phyloP scores from a whole-genome alignment of 2,888 invertebrate genomes.

The Bombyx huttoni region DNA sequence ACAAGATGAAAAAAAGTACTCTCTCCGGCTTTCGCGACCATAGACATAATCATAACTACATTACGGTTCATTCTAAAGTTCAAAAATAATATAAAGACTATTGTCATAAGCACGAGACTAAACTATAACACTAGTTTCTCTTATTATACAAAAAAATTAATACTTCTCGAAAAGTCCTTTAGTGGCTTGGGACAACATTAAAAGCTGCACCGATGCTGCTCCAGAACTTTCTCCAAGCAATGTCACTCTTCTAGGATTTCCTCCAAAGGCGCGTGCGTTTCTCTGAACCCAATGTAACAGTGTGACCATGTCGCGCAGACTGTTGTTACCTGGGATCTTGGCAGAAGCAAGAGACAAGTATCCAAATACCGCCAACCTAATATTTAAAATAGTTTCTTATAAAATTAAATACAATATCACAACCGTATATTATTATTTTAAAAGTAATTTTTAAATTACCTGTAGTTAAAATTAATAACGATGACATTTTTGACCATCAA shows the following conservation, averaged over 20 bases:
- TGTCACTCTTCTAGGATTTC: constrained; percentile 20
- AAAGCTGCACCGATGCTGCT: constrained; percentile 13
- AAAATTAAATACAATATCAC: too few species aligned
- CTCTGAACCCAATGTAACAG: constrained; percentile 24
- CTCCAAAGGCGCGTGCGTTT: constrained; percentile 21
- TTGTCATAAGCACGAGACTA: too few species aligned
- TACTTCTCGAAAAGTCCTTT: constrained; percentile 15
- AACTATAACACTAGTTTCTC: not conserved
- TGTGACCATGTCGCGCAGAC: constrained; percentile 22
- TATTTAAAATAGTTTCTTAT: too few species aligned
- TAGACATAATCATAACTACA: too few species aligned
- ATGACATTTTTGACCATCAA: not conserved
- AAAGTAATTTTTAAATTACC: not conserved
- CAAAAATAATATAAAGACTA: too few species aligned
- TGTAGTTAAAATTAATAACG: constrained; percentile 1
- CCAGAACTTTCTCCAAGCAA: constrained; percentile 23
- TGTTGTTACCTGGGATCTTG: constrained; percentile 28
- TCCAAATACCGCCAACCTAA: constrained; percentile 19
- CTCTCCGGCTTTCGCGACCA: too few species aligned
- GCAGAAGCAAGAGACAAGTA: constrained; percentile 26
- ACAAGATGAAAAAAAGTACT: too few species aligned
- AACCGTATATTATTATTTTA: too few species aligned
- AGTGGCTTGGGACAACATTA: constrained; percentile 15
- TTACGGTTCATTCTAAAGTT: too few species aligned
- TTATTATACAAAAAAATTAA: constrained; percentile 1